Conservation (phyloP, 2,113 vertebrate species). For the Hoplias malabaricus region DNA sequence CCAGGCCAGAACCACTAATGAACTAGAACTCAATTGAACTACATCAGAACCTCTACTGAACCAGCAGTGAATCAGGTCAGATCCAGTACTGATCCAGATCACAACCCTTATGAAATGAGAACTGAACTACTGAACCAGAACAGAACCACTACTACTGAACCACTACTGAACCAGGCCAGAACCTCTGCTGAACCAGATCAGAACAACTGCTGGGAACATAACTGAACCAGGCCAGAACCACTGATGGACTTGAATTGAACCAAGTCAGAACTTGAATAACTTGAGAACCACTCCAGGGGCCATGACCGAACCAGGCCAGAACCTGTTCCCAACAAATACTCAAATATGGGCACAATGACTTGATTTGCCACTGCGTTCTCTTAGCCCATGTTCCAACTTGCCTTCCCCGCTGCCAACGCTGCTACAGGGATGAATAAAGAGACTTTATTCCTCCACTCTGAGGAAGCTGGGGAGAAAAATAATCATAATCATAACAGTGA, state of each 20-base stretch:
- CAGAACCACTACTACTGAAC: not conserved
- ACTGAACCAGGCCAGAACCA: conserved; percentile 5
- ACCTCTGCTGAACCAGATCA: too few species aligned
- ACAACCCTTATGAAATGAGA: not conserved
- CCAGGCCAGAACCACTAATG: not conserved
- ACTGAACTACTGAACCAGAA: too few species aligned
- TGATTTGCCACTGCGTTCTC: conserved; percentile 30
- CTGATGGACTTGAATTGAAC: not conserved
- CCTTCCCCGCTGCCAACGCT: conserved; percentile 31
- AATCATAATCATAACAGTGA: not conserved
- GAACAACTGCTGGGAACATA: too few species aligned
- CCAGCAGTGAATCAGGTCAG: not conserved
- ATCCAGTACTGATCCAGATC: too few species aligned
- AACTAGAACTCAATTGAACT: not conserved
- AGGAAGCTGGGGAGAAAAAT: not conserved
- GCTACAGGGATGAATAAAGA: conserved; percentile 29
- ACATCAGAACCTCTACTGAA: not conserved
- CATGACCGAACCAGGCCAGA: conserved; percentile 9
- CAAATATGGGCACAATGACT: conserved; percentile 27
- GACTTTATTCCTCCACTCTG: conserved; percentile 31
- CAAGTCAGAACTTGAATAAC: conserved; percentile 24
- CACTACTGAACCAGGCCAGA: not conserved
- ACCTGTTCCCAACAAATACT: not conserved
- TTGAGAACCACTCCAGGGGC: too few species aligned
- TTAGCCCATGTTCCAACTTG: conserved; percentile 33